Evolutionary conservation across 2,888 invertebrate species (phyloP), one percentile per base, ranked within the genome.

Genomic region (Agrotis segetum): DNA sequence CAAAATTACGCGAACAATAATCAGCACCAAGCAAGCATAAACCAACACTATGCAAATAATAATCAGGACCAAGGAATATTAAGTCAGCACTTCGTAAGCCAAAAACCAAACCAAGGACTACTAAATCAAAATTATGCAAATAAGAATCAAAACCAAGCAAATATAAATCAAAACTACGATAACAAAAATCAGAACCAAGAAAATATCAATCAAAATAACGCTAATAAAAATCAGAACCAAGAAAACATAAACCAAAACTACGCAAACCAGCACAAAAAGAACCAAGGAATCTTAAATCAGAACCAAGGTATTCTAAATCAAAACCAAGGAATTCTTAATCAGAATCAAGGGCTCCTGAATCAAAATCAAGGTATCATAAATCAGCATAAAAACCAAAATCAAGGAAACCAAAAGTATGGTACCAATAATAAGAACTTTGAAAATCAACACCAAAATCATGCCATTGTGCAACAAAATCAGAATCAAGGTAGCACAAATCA

Each of bases 121-220:
- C 11, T 64, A 40, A 55, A 53, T 53, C 63, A 21, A 1, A 49
- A 61, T 16, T 79, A 77, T 61, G 82, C 82, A 6, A 56, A 58
- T 11, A 49, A 66, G 64, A 83, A 83, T 50, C 67, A 82, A 11
- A 82, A 85, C 19, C 78, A 74, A 58, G 84, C 49, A 24, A 49
- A 53, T 13, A 6, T 58, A 21, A 83, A 81, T 59, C 72, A 85
- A 14, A 82, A 85, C 34, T 81, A 74, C 65, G 69, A 46, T 14
- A 68, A 72, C 19, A 62, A 84, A 58, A 82, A 80, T 49, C 71
- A 86, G 19, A 83, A 86, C n/a, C 81, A 74, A 72, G 85, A 80
- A 1, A 55, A 49, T 16, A 2, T 34, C 46, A 83, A 82, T 44
- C 71, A 85, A 11, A 76, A 85, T 29, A 77, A 75, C 67, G 82